Conservation (phyloP, 2,113 vertebrate species). For the Ploceus nigricollis region DNA sequence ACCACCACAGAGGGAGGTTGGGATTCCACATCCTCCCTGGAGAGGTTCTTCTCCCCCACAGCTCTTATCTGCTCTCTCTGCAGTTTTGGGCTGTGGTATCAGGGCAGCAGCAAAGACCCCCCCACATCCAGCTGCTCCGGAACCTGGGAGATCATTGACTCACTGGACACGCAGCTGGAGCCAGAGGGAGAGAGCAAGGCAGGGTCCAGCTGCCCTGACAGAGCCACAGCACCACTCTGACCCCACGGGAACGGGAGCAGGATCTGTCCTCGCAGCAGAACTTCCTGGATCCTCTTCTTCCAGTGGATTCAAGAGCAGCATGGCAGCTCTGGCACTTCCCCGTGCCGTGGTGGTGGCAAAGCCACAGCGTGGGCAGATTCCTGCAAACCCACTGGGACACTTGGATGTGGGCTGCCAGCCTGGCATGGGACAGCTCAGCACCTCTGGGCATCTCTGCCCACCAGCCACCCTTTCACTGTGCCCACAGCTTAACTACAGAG, state of each 20-base stretch:
- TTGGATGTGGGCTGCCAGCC: background rate
- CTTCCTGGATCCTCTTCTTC: background rate
- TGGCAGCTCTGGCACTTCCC: fast-evolving
- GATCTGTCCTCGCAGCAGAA: background rate
- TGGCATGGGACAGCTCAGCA: background rate
- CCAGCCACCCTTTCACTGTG: background rate
- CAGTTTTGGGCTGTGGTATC: constrained; percentile 89
- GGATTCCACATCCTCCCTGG: background rate
- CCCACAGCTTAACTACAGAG: fast-evolving
- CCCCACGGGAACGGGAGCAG: background rate
- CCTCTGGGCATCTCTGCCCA: background rate
- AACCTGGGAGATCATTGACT: constrained; percentile 82
- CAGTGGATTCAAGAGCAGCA: fast-evolving
- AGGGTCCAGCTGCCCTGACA: fast-evolving
- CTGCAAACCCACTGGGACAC: background rate
- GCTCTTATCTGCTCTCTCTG: constrained; percentile 14
- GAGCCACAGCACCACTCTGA: background rate
- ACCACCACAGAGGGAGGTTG: background rate
- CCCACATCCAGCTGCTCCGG: constrained; percentile 58
- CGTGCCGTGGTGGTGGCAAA: fast-evolving
- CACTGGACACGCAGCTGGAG: constrained; percentile 42
- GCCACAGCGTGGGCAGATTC: background rate
- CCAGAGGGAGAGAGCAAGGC: background rate
- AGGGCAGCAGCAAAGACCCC: constrained; percentile 58
- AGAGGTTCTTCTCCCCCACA: background rate